Evolutionary conservation across 2,797 vertebrate species (phyloP).

Genomic region (Champsocephalus esox): DNA sequence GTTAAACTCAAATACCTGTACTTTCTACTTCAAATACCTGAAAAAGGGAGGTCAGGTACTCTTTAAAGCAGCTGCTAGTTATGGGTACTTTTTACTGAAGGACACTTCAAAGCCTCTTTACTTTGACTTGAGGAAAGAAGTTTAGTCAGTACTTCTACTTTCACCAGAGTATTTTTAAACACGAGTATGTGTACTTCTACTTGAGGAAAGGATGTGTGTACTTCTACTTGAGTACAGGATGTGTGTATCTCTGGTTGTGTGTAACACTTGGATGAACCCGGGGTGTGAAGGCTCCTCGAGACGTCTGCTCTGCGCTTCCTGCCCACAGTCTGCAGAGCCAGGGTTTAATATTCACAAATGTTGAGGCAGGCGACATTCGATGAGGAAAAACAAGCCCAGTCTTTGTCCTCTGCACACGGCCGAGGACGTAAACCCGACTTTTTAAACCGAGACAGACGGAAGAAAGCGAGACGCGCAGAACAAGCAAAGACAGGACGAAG

Average conservation of each 20-base stretch:
- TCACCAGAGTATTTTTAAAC: no score
- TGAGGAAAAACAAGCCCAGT: conserved; percentile 43
- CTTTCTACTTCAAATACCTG: no score
- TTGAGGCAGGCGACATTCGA: conserved; percentile 52
- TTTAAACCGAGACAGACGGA: conserved; percentile 33
- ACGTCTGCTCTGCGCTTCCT: conserved; percentile 70
- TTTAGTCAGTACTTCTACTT: no score
- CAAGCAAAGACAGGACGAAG: conserved; percentile 69
- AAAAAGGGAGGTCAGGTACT: no score
- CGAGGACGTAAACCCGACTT: conserved; percentile 26
- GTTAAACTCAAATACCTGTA: no score
- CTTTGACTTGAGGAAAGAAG: no score
- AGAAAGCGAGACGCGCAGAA: conserved; percentile 60
- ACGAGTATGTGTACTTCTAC: no score
- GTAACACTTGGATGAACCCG: conserved; percentile 62
- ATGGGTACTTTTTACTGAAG: no score
- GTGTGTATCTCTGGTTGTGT: conserved; percentile 27
- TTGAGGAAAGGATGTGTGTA: no score
- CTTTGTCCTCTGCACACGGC: conserved; percentile 54
- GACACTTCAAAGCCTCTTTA: no score
- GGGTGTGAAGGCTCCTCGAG: conserved; percentile 12
- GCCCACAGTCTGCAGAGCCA: conserved; percentile 63
- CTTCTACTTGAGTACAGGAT: no score
- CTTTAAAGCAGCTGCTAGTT: no score
- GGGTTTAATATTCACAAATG: conserved; percentile 50